Conservation (phyloP, 2,888 invertebrate species). For the Siphonodentalium dalli region DNA sequence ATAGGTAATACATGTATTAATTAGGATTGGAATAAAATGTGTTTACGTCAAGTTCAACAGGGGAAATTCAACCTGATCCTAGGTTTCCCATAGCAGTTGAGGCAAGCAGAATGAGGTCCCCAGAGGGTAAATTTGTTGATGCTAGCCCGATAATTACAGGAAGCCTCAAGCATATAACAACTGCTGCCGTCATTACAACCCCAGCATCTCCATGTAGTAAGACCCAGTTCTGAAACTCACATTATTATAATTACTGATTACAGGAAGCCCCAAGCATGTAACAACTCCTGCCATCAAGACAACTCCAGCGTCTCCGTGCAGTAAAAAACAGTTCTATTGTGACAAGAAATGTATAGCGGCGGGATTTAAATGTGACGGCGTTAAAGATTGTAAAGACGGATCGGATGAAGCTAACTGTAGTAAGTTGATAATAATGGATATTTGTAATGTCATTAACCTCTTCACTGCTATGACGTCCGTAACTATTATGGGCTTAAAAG, state of each 20-base stretch:
- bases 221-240: too few relatives aligned
- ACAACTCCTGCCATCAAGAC: constrained; percentile 11
- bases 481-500: too few relatives aligned
- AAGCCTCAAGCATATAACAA: constrained; percentile 5
- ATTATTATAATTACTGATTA: too few relatives aligned
- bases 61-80: too few relatives aligned
- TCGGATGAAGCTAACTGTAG: constrained; percentile 38
- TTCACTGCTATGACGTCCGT: too few relatives aligned
- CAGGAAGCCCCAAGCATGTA: constrained; percentile 10
- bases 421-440: neutral
- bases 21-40: too few relatives aligned
- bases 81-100: too few relatives aligned
- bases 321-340: constrained; percentile 36
- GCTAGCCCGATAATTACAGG: constrained; percentile 2
- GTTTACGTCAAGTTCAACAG: too few relatives aligned
- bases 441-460: too few relatives aligned
- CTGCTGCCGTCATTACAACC: constrained; percentile 2
- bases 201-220: too few relatives aligned
- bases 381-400: constrained; percentile 39
- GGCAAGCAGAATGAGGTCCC: neutral
- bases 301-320: constrained; percentile 28
- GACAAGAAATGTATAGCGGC: constrained; percentile 37
- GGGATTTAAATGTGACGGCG: constrained; percentile 43
- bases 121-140: neutral
- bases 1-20: too few relatives aligned